These are phyloP conservation scores for Hycleus cichorii DNA, from an alignment of 1,140 invertebrate species.

Conservation along the genomic window DNA sequence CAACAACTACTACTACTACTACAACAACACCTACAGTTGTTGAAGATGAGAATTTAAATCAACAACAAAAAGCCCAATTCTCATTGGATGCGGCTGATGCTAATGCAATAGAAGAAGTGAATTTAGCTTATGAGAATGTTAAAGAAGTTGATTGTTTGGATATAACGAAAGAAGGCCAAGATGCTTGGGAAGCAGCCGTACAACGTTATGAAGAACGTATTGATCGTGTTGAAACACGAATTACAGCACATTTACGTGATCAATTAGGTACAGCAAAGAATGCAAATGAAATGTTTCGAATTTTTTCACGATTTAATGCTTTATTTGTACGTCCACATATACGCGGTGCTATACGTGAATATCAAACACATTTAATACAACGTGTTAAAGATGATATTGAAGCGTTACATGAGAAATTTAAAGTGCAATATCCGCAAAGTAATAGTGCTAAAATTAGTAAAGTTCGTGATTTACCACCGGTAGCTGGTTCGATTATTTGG, in stretches of 20 bases:
- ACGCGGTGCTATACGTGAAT: conserved; percentile 95
- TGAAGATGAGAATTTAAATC: conserved; percentile 45
- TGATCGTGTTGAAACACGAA: conserved; percentile 93
- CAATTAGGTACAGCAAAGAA: conserved; percentile 97
- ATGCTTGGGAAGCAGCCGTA: conserved; percentile 95
- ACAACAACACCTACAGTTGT: conserved; percentile 33
- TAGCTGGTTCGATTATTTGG: conserved; percentile 98
- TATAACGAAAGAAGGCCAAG: conserved; percentile 91
- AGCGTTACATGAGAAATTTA: conserved; percentile 95
- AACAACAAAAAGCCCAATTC: conserved; percentile 46
- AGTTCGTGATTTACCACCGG: conserved; percentile 89
- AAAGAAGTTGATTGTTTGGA: conserved; percentile 98
- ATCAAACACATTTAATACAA: conserved; percentile 98
- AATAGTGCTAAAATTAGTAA: conserved; percentile 86
- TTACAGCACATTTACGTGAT: conserved; percentile 92
- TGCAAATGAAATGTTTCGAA: conserved; percentile 99
- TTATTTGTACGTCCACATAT: conserved; percentile 98
- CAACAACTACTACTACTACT: conserved; percentile 42
- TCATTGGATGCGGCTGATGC: conserved; percentile 83
- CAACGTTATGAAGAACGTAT: conserved; percentile 95
- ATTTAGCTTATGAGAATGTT: conserved; percentile 96
- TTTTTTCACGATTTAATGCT: conserved; percentile 97
- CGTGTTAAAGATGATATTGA: conserved; percentile 99
- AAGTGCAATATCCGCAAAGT: conserved; percentile 90
- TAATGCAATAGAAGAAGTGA: conserved; percentile 90